These are phyloP conservation scores for Opisthocomus hoazin DNA, from an alignment of 2,113 vertebrate species.

Conservation along the genomic window DNA sequence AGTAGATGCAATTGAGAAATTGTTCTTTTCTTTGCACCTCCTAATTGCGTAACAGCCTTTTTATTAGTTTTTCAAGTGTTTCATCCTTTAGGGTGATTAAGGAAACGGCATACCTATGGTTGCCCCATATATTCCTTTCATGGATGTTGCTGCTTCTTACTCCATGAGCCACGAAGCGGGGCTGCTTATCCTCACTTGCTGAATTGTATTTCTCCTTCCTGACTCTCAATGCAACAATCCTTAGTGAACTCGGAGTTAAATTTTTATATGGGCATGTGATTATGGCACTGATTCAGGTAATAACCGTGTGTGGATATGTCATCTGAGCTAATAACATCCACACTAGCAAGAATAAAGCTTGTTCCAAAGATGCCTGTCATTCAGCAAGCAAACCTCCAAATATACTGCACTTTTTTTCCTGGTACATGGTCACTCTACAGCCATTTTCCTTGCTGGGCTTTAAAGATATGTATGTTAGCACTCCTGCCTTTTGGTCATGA, in stretches of 20 bases:
- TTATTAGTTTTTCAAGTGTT: neutral
- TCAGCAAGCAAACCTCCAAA: neutral
- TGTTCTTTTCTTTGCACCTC: neutral
- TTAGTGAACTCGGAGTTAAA: neutral
- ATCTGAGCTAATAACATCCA: neutral
- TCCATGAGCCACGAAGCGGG: neutral
- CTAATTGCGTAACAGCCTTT: neutral
- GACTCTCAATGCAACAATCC: neutral
- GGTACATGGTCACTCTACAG: neutral
- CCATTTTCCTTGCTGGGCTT: neutral
- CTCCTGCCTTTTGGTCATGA: neutral
- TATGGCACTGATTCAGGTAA: neutral
- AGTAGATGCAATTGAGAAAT: neutral
- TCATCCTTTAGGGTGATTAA: neutral
- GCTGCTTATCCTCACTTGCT: neutral
- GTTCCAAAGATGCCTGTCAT: neutral
- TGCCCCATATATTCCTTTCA: neutral
- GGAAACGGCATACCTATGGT: neutral
- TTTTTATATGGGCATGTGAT: neutral
- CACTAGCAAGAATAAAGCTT: neutral
- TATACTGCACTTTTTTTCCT: neutral
- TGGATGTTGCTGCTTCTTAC: neutral
- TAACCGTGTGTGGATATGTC: neutral
- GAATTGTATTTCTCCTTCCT: neutral
- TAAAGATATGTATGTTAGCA: neutral